A percentile compares a stretch with the other conserved stretches of the same genome.
Evolutionary conservation across 2,113 vertebrate genomes (phyloP).

Genomic region (Camelus bactrianus): DNA sequence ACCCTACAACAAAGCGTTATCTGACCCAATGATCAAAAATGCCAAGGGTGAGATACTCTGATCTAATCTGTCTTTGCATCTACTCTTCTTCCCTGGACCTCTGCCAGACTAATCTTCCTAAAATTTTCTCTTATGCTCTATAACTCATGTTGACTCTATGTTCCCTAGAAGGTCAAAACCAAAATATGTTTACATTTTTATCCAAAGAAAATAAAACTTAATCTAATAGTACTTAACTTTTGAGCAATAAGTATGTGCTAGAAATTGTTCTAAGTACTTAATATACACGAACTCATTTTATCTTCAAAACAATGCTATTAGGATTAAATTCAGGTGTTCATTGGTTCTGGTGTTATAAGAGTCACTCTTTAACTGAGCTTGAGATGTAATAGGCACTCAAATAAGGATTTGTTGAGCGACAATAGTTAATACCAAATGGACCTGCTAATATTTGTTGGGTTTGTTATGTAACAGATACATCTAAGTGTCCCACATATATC

Average conservation of each 20-base stretch:
- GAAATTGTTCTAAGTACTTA: not conserved
- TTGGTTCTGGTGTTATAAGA: not conserved
- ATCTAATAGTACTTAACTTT: not conserved
- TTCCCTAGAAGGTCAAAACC: not conserved
- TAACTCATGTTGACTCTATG: not conserved
- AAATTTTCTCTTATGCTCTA: not conserved
- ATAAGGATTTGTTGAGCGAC: not conserved
- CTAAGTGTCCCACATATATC: no score
- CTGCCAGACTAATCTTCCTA: not conserved
- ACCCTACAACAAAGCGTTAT: accelerated
- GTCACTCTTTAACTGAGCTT: not conserved
- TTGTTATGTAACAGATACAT: not conserved
- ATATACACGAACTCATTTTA: not conserved
- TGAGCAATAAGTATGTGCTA: not conserved
- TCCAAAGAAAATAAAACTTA: not conserved
- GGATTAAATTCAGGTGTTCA: not conserved
- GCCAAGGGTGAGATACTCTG: not conserved
- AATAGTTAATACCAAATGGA: not conserved
- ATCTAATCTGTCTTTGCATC: not conserved
- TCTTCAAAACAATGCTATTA: not conserved
- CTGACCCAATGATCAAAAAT: accelerated
- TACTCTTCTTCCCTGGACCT: no score
- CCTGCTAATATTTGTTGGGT: not conserved
- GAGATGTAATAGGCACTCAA: not conserved
- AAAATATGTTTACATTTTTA: not conserved